Evolutionary conservation across 2,888 invertebrate genomes (phyloP), one percentile per base, ranked within the genome.

Genomic region (Tenthredo livida): DNA sequence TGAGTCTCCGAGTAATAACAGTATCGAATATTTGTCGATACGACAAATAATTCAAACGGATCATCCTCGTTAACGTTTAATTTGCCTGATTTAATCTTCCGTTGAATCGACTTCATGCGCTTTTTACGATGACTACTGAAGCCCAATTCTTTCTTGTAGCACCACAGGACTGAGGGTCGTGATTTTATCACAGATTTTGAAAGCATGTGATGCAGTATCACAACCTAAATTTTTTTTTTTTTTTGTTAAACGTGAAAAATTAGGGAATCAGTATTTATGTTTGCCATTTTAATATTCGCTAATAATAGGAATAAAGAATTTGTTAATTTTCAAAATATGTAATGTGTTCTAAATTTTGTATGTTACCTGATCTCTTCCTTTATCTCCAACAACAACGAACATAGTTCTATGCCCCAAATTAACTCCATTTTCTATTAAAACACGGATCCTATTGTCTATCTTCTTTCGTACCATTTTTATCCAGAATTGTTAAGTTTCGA

Each of bases 1-100:
- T 99, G 99, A 0, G 99, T 99, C 93, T 99, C 99, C 0, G 97
- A 96, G 93, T 99, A 99, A 93, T 99, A 99, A 90, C 99, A 97
- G 87, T 99, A 99, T 86, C 99, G 96, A 90, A 99, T 99, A 87
- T 98, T 97, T 0, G 99, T 99, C 0, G 99, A 98, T 0, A 98
- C 97, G 86, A 99, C 95, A 93, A 99, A 99, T 15, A 98, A 94
- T 93, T 99, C 99, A 94, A 99, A 99, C 0, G 99, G 96, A 92
- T 99, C 98, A 88, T 99, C 99, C 92, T 99, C 98, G 87, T 98
- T 97, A 0, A 98, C 95, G 91, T 97, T 97, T 50, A 98, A 92
- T 93, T 97, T 98, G 0, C 98, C 99, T 2, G 97, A 96, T 90
- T 97, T 97, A 50, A 98, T 96, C 94, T 98, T 98, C 89, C 96